Evolutionary conservation across 2,797 vertebrate species (phyloP), one percentile per base, ranked within the genome.

Genomic region (Phataginus tricuspis): DNA sequence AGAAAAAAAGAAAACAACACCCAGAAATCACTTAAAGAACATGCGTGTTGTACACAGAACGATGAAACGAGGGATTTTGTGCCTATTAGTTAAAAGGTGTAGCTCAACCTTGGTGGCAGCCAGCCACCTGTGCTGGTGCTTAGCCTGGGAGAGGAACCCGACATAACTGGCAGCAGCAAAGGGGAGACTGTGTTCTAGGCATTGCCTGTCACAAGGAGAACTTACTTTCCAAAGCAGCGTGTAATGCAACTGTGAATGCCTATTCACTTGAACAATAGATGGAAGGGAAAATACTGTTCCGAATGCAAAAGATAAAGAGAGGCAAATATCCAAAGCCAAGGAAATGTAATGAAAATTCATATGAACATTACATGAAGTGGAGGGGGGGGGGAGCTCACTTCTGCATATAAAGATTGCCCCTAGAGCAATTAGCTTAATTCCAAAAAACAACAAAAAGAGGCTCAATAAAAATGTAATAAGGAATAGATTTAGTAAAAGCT

Each of bases 191-290:
- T 85, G 86, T 94, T 91, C 51, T 80, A 68, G 78, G 37, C 69
- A 83, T 55, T 39, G 1, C 18, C 16, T 63, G 55, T n/a, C 61
- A 95, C 57, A 53, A 93, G 74, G 59, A 91, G 49, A 96, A 78
- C 25, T n/a, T 66, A 79, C 31, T 83, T 93, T 95, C 78, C 31
- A 95, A 64, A 94, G 85, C 61, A 79, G 64, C 86, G 87, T 95
- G 63, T 91, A 83, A 90, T 83, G 53, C 34, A 97, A 72, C 42
- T 86, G 53, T 82, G 68, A 68, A 84, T 3, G 29, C 31, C 13
- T 74, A 87, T 87, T 90, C 72, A 87, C 25, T 21, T 53, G 78
- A 95, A 88, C 45, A 92, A 69, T 49, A 92, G 51, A 15, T 77
- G 37, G 53, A 82, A 92, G 51, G 75, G 16, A 93, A 93, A 95